Base-by-base conservation (phyloP, 2,888 invertebrate genomes). In the Acanthacorydalis orientalis region DNA sequence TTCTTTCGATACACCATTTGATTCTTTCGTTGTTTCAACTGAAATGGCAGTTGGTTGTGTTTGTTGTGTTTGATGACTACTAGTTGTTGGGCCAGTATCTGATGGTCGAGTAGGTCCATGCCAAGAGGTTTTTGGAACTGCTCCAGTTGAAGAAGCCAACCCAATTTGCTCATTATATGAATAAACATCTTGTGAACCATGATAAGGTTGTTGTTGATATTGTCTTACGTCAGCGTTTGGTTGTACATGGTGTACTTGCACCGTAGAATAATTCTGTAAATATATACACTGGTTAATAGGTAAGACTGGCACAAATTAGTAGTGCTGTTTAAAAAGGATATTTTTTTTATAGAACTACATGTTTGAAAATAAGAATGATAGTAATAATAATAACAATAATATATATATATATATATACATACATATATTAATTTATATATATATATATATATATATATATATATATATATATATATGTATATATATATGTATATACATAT, bases 1-100 rank as follows among this genome's bases (percentile, higher is more conserved):
- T 48, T 68, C 72, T 61, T 75, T 74, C 0, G 68, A 72, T 1
- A 72, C 68, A 54, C 12, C 15, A n/a, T 34, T 23, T 10, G 42
- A 15, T 12, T 47, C 47, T 42, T 43, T 47, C 14, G 32, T 14
- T 9, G 31, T 39, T 11, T 75, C 72, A 7, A 76, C 75, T 45
- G 74, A 68, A 39, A 74, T 70, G 34, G 68, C 63, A 11, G 53
- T 52, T 16, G 55, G 51, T 47, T 51, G 61, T 53, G 59, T 62
- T 38, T 59, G 62, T 49, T 58, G 71, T 46, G 64, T 68, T 49
- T 48, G 16, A 38, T 47, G 23, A 50, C 44, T 43, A 51, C 50
- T 35, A 46, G 49, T 35, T 44, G 48, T 50, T 10, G 57, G 50
- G 46, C 0, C 64, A 66, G 49, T 49, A 48, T 44, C 45, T 49